These are phyloP conservation scores for Phyllopteryx taeniolatus DNA, from an alignment of 2,113 vertebrate genomes.

Conservation along the genomic window DNA sequence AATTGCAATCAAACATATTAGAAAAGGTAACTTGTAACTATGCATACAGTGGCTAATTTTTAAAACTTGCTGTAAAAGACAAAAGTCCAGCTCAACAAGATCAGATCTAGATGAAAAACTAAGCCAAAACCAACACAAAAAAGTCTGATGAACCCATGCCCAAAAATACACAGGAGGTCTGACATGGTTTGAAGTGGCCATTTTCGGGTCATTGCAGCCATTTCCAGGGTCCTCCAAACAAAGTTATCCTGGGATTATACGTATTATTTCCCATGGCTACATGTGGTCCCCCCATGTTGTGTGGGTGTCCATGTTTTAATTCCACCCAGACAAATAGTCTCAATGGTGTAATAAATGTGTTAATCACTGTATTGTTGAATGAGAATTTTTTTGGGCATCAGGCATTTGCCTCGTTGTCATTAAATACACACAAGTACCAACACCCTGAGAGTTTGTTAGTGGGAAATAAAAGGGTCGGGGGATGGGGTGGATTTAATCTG, in stretches of 20 bases:
- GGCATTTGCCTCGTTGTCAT: background rate
- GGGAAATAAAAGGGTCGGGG: constrained; percentile 24
- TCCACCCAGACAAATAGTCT: constrained; percentile 57
- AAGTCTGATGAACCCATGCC: no score
- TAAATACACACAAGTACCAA: background rate
- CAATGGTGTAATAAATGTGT: background rate
- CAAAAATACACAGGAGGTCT: no score
- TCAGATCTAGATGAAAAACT: background rate
- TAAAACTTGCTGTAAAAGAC: background rate
- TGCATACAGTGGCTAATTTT: background rate
- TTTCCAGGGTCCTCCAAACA: no score
- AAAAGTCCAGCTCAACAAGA: background rate
- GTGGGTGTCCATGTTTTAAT: constrained; percentile 13
- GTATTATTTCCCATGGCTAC: background rate
- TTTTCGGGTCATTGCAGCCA: no score
- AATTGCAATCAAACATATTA: no score
- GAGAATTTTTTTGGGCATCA: background rate
- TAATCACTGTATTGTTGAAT: background rate
- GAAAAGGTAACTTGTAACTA: no score
- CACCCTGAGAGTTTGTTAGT: constrained; percentile 55
- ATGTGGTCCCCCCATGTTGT: background rate
- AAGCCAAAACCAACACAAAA: background rate
- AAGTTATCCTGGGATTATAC: no score
- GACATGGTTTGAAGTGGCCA: no score
- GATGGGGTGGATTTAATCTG: constrained; percentile 61